Evolutionary conservation across 2,888 invertebrate genomes (phyloP), one percentile per base, ranked within the genome.

Genomic region (Drosophila cyrtoloma): DNA sequence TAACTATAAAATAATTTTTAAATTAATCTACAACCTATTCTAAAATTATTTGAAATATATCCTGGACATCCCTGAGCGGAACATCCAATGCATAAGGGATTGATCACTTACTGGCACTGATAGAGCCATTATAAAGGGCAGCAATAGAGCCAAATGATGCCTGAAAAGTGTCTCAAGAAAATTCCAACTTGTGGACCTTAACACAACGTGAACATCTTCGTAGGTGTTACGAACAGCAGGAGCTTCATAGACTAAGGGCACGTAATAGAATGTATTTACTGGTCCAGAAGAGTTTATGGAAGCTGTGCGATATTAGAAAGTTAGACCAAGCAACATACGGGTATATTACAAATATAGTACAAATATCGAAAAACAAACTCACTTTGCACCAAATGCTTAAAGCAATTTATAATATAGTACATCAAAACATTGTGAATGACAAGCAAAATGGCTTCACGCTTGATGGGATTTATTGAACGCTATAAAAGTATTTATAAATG

Each of bases 361-460:
- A 9, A 5, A 37, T 3, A 16, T 1, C 7, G 0, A 10, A 37
- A 7, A 7, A 5, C 1, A 30, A 16, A 68, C 78, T 56, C 14
- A 86, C 85, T 47, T 22, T 84, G 87, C 1, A 74, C 82, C 56
- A 82, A 33, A 12, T 74, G 80, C 61, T 84, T 84, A 33, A 86
- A 84, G 26, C 78, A 47, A 68, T 86, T 86, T 50, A 84, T 78
- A 19, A 84, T 47, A 28, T 80, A 63, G 35, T 84, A 84, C 42
- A 86, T 52, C 16, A 62, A 47, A 3, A 70, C 9, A 56, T 86
- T 84, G 32, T 84, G 85, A 14, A 78, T 9, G 6, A 78, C 42
- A 1, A 86, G 72, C 32, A 78, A 30, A 26, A 75, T 2, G 1
- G 85, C 87, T 3, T 74, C 71, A 1, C 78, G 71, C 12, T 74